These are phyloP conservation scores for Cirrhinus mrigala DNA, from an alignment of 2,797 vertebrate species.

Conservation along the genomic window DNA sequence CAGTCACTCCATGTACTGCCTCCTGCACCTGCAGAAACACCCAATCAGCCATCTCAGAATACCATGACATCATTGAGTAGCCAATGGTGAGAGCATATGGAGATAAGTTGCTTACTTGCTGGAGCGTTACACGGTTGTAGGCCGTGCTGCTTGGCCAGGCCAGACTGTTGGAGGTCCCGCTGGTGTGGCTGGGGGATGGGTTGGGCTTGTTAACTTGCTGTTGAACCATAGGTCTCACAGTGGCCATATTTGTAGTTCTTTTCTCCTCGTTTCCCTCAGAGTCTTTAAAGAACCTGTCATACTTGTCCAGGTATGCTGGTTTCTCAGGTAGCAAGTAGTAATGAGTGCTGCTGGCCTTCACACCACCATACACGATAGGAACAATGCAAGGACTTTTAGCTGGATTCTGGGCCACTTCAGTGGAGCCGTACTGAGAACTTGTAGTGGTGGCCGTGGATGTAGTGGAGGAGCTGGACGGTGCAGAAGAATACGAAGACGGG, in stretches of 20 bases:
- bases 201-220: conserved; percentile 83
- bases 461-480: conserved; percentile 80
- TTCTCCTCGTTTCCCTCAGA: conserved; percentile 76
- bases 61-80: neutral
- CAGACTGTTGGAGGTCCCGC: conserved; percentile 73
- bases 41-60: conserved; percentile 14
- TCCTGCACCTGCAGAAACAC: conserved; percentile 85
- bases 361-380: conserved; percentile 82
- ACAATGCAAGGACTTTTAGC: conserved; percentile 85
- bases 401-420: conserved; percentile 81
- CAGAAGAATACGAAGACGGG: conserved; percentile 83
- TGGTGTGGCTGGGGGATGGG: conserved; percentile 90
- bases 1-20: conserved; percentile 93
- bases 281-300: conserved; percentile 81
- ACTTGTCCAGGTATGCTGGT: conserved; percentile 90
- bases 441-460: conserved; percentile 81
- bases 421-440: conserved; percentile 83
- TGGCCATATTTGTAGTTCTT: conserved; percentile 86
- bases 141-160: conserved; percentile 76
- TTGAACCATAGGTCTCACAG: conserved; percentile 94
- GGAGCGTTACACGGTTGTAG: conserved; percentile 74
- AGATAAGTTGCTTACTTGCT: conserved; percentile 74
- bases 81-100: neutral
- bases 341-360: conserved; percentile 85
- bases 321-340: conserved; percentile 90